A percentile compares a stretch with the other conserved stretches of the same genome.
Evolutionary conservation across 2,113 vertebrate genomes (phyloP).

Genomic region (Suricata suricatta): DNA sequence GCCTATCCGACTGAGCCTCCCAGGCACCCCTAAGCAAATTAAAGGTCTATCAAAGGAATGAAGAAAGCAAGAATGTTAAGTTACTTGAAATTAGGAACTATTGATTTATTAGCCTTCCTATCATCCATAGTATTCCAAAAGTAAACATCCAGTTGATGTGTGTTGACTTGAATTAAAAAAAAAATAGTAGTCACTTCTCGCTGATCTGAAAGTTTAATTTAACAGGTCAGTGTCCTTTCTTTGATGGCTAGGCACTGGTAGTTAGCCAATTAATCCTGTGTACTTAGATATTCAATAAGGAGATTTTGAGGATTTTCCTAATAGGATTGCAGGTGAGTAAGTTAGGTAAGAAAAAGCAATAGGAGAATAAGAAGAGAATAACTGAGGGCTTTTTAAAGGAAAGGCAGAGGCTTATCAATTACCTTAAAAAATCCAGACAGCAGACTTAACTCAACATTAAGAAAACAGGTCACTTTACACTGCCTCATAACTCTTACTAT

Average conservation of each 20-base stretch:
- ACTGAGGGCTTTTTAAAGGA: not conserved
- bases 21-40: not conserved
- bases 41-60: not conserved
- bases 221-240: not conserved
- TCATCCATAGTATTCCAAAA: not conserved
- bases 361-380: not conserved
- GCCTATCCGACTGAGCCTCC: no score
- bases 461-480: not conserved
- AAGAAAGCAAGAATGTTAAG: not conserved
- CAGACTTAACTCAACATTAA: not conserved
- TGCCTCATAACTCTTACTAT: not conserved
- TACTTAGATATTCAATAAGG: not conserved
- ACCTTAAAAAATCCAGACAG: not conserved
- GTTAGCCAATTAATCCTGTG: not conserved
- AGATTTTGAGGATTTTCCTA: not conserved
- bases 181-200: not conserved
- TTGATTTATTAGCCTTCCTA: not conserved
- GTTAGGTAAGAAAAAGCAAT: not conserved
- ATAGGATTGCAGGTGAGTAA: not conserved
- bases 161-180: not conserved
- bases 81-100: not conserved
- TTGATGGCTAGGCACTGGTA: not conserved
- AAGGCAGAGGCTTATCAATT: not conserved
- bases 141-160: not conserved
- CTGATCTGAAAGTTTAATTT: not conserved